Evolutionary conservation across 2,888 invertebrate species (phyloP), one percentile per base, ranked within the genome.

Genomic region (Lymantria monacha): DNA sequence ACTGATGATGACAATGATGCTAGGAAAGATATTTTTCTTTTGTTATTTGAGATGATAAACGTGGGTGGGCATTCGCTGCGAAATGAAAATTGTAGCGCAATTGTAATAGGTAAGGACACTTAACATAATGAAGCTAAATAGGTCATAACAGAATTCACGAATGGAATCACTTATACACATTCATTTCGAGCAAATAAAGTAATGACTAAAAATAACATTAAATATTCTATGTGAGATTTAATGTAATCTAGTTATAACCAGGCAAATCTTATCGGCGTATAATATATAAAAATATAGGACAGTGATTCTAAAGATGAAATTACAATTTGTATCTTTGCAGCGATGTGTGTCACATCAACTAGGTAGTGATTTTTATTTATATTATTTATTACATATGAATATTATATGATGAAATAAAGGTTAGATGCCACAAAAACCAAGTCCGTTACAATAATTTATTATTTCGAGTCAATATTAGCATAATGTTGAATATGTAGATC

Each of bases 11-110:
- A 65, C 64, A 79, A 80, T 88, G 86, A 88, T 85, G 88, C 83
- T 88, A 90, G 67, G 83, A 88, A 87, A 87, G 86, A 83, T 85
- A 87, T 88, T 90, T 87, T 79, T 78, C 80, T 81, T 84, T 83
- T 85, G 81, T 85, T 78, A 83, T 85, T 84, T 85, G 85, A 87
- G 88, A 89, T 87, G 88, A 76, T 76, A 78, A 76, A 79, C 76
- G 86, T 86, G 84, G 86, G 86, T 82, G 83, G 84, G 63, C 79
- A 74, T 22, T 22, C 22, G 22, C 74, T 59, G 71, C 74, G 76
- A 79, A 81, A 79, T 77, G 79, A 76, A 74, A 76, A 77, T 75
- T 70, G 71, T 81, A 79, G 74, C 74, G 79, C 77, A 82, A 83
- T 71, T 81, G 74, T 66, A 72, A 73, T 67, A 72, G 76, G 74